Conservation (phyloP, 2,113 vertebrate species). For the Megaptera novaeangliae region DNA sequence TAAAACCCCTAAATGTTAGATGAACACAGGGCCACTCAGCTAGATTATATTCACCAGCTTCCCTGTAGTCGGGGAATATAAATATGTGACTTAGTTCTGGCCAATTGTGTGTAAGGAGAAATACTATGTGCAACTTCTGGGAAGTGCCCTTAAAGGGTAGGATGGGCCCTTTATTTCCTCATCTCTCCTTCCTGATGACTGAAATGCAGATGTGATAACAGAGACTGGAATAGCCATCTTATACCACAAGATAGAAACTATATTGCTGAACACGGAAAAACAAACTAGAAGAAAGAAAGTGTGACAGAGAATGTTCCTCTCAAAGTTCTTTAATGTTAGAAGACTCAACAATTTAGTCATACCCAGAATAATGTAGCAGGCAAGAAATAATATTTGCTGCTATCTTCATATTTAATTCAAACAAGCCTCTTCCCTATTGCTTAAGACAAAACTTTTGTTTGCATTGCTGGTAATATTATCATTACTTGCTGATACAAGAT, state of each 20-base stretch:
- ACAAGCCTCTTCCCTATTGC: background rate
- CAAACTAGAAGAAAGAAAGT: background rate
- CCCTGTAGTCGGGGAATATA: background rate
- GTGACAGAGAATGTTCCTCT: background rate
- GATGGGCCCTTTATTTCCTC: background rate
- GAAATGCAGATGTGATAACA: background rate
- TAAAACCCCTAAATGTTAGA: background rate
- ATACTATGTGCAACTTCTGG: background rate
- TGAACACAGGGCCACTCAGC: background rate
- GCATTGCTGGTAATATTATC: background rate
- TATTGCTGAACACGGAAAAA: background rate
- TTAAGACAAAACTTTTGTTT: constrained; percentile 27
- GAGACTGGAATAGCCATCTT: background rate
- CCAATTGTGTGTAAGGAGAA: background rate
- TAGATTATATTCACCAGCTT: background rate
- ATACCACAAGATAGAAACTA: background rate
- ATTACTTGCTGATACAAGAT: background rate
- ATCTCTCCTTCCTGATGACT: background rate
- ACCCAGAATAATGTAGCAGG: background rate
- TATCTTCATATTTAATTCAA: constrained; percentile 3
- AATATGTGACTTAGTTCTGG: background rate
- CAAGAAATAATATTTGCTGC: background rate
- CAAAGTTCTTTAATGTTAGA: background rate
- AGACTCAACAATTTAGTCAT: background rate
- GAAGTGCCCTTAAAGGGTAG: background rate